A percentile compares a stretch with the other conserved stretches of the same genome.
These are phyloP conservation scores for Eupithecia centaureata DNA, from an alignment of 2,888 invertebrate genomes.

Conservation along the genomic window DNA sequence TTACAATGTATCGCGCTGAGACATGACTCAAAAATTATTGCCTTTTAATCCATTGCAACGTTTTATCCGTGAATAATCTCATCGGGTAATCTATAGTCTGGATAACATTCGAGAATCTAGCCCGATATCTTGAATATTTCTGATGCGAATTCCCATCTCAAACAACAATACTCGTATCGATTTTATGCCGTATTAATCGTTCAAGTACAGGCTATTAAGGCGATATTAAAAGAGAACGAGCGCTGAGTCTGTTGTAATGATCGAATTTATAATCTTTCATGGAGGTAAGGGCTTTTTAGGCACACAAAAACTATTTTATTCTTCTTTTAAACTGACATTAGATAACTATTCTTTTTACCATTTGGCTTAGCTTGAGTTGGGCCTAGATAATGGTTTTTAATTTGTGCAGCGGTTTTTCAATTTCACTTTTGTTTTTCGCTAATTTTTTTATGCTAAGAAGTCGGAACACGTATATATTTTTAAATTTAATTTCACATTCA, in stretches of 20 bases:
- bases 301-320: slow-evolving; percentile 8
- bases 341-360: slow-evolving; percentile 3
- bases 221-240: slow-evolving; percentile 76
- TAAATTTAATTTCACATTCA: too few species aligned
- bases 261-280: slow-evolving; percentile 81
- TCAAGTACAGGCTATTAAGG: slow-evolving; percentile 74
- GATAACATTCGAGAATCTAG: background rate
- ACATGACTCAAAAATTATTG: slow-evolving; percentile 8
- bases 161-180: slow-evolving; percentile 53
- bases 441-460: too few species aligned
- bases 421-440: too few species aligned
- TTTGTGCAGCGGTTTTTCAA: too few species aligned
- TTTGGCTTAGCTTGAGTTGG: too few species aligned
- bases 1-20: slow-evolving; percentile 52
- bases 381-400: too few species aligned
- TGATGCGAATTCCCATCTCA: slow-evolving; percentile 16
- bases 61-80: slow-evolving; percentile 20
- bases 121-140: slow-evolving; percentile 9
- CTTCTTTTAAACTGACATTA: slow-evolving; percentile 2
- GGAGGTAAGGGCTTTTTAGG: slow-evolving; percentile 66
- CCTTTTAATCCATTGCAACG: slow-evolving; percentile 4
- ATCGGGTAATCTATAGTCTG: slow-evolving; percentile 14
- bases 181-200: slow-evolving; percentile 64
- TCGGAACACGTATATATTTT: too few species aligned
- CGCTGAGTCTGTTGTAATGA: slow-evolving; percentile 79